Evolutionary conservation across 2,113 vertebrate genomes (phyloP).

Genomic region (Forbesichthys agassizii): DNA sequence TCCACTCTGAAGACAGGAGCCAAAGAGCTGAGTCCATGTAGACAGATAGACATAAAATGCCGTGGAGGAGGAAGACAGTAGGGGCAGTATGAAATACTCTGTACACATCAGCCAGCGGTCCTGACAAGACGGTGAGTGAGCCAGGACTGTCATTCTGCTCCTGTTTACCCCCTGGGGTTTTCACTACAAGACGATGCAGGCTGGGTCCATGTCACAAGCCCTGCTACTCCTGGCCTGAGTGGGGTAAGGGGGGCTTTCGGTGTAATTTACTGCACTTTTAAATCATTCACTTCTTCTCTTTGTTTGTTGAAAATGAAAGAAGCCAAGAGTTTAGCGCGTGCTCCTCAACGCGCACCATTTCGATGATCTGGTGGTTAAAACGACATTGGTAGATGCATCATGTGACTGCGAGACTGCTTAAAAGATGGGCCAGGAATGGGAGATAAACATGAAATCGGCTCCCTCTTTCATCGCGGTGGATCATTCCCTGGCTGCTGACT

Average conservation of each 20-base stretch:
- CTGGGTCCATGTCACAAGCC: constrained; percentile 10
- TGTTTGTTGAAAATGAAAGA: constrained; percentile 34
- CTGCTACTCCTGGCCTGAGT: constrained; percentile 9
- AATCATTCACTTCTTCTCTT: constrained; percentile 75
- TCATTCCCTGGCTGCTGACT: constrained; percentile 32
- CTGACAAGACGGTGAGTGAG: constrained; percentile 82
- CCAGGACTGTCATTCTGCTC: constrained; percentile 74
- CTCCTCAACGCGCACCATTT: constrained; percentile 7
- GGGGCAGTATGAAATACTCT: constrained; percentile 73
- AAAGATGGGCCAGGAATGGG: constrained; percentile 31
- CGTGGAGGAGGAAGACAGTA: constrained; percentile 49
- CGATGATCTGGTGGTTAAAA: constrained; percentile 55
- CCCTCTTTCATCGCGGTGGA: neutral
- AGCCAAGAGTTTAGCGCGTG: constrained; percentile 54
- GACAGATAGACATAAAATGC: constrained; percentile 67
- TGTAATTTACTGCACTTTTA: constrained; percentile 77
- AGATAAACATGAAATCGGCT: constrained; percentile 21
- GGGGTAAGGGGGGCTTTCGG: constrained; percentile 64
- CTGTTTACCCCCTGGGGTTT: constrained; percentile 73
- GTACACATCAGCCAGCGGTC: constrained; percentile 74
- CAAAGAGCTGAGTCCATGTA: constrained; percentile 61
- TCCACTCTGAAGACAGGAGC: constrained; percentile 55
- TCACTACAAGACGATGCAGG: constrained; percentile 68
- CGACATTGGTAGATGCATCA: constrained; percentile 31
- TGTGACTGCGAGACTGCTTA: constrained; percentile 38